These are phyloP conservation scores for Drosophila pectinifera DNA, from an alignment of 1,140 invertebrate genomes.

Conservation along the genomic window DNA sequence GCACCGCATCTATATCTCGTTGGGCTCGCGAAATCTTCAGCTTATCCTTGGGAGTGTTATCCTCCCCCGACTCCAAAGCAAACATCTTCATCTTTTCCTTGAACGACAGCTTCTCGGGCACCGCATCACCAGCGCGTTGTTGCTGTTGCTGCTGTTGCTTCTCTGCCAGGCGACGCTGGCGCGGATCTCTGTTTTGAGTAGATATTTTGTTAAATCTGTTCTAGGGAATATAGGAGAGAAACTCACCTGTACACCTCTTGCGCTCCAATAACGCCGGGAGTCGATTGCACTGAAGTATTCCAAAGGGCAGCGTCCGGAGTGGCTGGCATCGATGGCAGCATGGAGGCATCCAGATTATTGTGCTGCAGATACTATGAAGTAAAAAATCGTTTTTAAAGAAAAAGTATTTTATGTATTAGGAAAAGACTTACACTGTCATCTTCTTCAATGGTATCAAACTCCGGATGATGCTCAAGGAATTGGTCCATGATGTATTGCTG, in stretches of 20 bases:
- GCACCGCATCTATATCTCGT: conserved; percentile 93
- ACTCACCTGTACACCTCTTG: conserved; percentile 95
- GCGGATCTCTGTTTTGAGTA: conserved; percentile 89
- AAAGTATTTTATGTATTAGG: neutral
- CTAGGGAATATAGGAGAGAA: neutral
- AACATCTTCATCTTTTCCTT: conserved; percentile 99
- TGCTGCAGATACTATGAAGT: conserved; percentile 58
- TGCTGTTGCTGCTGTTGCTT: conserved; percentile 90
- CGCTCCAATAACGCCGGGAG: conserved; percentile 96
- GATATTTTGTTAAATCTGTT: neutral
- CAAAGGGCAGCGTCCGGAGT: conserved; percentile 87
- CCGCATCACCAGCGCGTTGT: conserved; percentile 87
- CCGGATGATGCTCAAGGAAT: conserved; percentile 63
- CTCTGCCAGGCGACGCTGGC: conserved; percentile 92
- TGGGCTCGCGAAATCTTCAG: conserved; percentile 97
- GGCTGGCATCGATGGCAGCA: conserved; percentile 86
- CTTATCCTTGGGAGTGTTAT: conserved; percentile 94
- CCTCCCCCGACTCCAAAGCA: conserved; percentile 95
- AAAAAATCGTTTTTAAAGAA: neutral
- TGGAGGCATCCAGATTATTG: conserved; percentile 71
- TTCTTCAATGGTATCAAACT: conserved; percentile 89
- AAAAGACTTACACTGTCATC: conserved; percentile 91
- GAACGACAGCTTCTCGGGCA: conserved; percentile 96
- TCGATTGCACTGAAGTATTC: conserved; percentile 87
- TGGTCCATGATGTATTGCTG: conserved; percentile 65